Conservation (phyloP, 2,888 invertebrate genomes). For the Cryptosula pallasiana region DNA sequence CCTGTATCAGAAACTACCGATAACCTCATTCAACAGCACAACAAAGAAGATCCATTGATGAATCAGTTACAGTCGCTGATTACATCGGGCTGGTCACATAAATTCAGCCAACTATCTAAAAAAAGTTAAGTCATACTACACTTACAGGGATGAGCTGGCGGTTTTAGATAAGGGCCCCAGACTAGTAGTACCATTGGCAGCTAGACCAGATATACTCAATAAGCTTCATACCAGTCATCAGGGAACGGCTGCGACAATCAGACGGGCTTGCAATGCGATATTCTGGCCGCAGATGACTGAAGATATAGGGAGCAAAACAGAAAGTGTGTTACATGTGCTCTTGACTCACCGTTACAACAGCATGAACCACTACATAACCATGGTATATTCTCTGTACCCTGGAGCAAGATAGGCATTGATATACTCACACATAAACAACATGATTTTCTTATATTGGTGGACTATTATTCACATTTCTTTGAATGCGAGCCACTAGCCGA, state of each 20-base stretch:
- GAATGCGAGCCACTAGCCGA: too few species aligned
- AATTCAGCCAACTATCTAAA: too few species aligned
- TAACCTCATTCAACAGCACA: background rate
- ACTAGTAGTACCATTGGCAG: background rate
- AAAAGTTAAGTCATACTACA: too few species aligned
- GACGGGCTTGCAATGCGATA: background rate
- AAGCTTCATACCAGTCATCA: background rate
- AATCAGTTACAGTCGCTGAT: background rate
- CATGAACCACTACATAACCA: background rate
- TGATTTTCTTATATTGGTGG: too few species aligned
- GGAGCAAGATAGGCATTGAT: background rate
- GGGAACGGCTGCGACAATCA: background rate
- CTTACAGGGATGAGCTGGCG: background rate
- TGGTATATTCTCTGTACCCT: background rate
- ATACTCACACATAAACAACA: too few species aligned
- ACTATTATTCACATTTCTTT: too few species aligned
- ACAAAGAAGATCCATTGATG: background rate
- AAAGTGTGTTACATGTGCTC: background rate
- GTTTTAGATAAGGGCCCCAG: background rate
- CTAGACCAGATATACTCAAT: background rate
- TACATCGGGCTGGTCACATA: background rate
- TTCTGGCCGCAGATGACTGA: background rate
- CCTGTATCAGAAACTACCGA: constrained; percentile 4
- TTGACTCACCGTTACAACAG: background rate
- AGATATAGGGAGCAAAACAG: background rate